Evolutionary conservation across 2,797 vertebrate species (phyloP).

Genomic region (Brachymystax lenok): DNA sequence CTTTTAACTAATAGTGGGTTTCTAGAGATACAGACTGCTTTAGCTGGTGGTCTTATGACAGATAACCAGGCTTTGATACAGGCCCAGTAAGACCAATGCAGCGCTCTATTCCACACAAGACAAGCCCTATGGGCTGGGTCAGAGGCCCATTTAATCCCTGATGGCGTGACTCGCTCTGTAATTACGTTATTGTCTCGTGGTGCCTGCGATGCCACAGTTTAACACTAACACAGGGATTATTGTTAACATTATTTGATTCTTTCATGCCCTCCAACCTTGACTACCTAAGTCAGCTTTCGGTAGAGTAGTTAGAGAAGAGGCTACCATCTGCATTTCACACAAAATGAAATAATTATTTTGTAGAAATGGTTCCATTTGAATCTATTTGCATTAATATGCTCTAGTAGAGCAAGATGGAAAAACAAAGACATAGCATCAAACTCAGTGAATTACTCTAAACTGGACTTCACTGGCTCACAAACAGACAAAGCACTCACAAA

Average conservation of each 20-base stretch:
- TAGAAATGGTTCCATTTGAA: conserved; percentile 5
- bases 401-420: background rate
- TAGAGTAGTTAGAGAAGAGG: background rate
- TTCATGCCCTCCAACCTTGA: conserved; percentile 6
- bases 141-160: conserved; percentile 8
- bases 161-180: conserved; percentile 10
- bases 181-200: conserved; percentile 4
- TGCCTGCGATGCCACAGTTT: conserved; percentile 1
- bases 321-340: background rate
- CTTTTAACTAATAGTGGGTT: conserved; percentile 1
- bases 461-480: background rate
- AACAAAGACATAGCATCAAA: background rate
- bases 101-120: background rate
- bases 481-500: background rate
- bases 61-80: background rate
- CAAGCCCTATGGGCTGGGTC: background rate
- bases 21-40: background rate
- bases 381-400: conserved; percentile 12
- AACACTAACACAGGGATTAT: background rate
- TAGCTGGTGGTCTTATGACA: background rate
- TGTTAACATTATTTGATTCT: background rate
- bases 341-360: background rate
- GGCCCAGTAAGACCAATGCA: background rate
- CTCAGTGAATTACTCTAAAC: background rate
- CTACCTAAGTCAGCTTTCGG: background rate